A percentile compares a stretch with the other conserved stretches of the same genome.
Conservation (phyloP, 2,113 vertebrate genomes). For the Sorex araneus region DNA sequence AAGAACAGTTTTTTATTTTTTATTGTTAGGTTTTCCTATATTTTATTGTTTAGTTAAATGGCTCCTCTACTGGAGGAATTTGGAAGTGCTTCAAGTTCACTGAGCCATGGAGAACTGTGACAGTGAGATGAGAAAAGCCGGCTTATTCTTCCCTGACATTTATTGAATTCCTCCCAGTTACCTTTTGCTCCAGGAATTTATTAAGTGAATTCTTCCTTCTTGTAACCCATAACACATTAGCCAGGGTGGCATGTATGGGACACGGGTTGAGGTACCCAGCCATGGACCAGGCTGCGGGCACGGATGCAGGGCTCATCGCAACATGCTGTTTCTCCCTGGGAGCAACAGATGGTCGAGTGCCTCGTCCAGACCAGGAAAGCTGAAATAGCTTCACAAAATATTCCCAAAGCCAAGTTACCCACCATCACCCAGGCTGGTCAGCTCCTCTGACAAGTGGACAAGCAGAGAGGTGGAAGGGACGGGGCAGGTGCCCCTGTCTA, state of each 20-base stretch:
- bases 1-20: neutral
- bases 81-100: neutral
- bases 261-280: neutral
- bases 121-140: neutral
- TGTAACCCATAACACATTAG: neutral
- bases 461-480: neutral
- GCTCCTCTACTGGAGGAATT: neutral
- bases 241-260: neutral
- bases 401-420: neutral
- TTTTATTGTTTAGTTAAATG: neutral
- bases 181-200: conserved; percentile 51
- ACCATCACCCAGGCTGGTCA: no score
- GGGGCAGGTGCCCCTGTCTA: neutral
- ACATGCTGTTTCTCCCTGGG: accelerated
- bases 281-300: accelerated
- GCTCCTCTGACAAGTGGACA: neutral
- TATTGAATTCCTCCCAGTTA: conserved; percentile 28
- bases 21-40: neutral
- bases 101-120: neutral
- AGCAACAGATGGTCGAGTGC: neutral
- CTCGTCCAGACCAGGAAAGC: neutral
- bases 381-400: neutral
- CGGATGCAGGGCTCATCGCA: neutral
- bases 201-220: conserved; percentile 55
- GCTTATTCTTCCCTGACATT: conserved; percentile 23